Evolutionary conservation across 2,797 vertebrate species (phyloP).

Genomic region (Peromyscus eremicus): DNA sequence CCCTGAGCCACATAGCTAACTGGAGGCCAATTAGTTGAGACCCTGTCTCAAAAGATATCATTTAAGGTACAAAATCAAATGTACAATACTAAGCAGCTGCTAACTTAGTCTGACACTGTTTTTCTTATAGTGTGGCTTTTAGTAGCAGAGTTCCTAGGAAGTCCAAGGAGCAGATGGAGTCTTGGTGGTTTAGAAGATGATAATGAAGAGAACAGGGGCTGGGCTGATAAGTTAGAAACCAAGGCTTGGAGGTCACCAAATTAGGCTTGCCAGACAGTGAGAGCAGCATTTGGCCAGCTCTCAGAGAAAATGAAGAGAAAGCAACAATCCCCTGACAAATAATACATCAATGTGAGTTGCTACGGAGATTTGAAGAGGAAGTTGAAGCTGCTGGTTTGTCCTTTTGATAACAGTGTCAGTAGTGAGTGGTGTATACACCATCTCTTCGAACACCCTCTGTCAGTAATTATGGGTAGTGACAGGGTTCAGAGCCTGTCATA

Average conservation of each 20-base stretch:
- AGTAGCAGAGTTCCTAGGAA: not conserved
- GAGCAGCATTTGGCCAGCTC: not conserved
- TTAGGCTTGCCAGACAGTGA: not conserved
- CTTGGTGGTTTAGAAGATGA: not conserved
- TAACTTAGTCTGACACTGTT: not conserved
- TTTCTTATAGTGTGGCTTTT: not conserved
- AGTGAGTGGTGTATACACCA: not conserved
- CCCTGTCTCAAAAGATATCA: not conserved
- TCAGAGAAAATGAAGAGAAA: not conserved
- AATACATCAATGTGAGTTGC: not conserved
- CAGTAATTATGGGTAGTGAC: not conserved
- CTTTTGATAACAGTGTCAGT: too few species aligned
- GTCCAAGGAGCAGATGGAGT: not conserved
- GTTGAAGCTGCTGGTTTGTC: not conserved
- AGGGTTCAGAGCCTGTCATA: not conserved
- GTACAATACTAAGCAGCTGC: not conserved
- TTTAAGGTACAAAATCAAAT: not conserved
- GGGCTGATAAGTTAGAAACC: not conserved
- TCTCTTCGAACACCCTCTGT: not conserved
- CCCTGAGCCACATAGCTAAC: not conserved
- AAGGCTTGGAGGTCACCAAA: not conserved
- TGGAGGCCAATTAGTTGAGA: not conserved
- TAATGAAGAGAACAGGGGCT: not conserved
- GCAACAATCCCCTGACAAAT: not conserved
- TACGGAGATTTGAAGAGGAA: not conserved